Percentiles rank a stretch among this genome's conserved stretches.
Conservation (phyloP, 2,888 invertebrate genomes). For the Seira sanloemensis region DNA sequence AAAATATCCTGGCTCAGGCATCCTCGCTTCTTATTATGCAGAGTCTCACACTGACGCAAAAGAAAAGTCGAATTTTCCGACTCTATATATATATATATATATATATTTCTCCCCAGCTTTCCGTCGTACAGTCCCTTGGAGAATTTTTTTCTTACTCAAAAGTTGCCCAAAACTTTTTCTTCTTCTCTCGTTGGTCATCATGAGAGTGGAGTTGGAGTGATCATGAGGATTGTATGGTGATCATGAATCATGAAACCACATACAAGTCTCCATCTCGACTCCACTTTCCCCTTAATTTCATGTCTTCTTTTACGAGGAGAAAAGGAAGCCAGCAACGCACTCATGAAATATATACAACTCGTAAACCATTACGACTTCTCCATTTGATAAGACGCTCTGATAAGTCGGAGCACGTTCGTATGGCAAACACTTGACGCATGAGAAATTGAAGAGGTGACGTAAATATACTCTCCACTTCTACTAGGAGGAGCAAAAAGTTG, state of each 20-base stretch:
- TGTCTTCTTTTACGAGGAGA: not conserved
- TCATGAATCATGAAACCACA: not conserved
- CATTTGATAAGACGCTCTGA: not conserved
- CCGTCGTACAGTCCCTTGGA: not conserved
- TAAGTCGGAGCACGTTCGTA: slow-evolving; percentile 7
- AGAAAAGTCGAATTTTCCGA: not conserved
- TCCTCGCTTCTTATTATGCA: not conserved
- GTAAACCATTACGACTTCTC: slow-evolving; percentile 9
- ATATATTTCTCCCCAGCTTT: too few species aligned
- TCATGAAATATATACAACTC: slow-evolving; percentile 24
- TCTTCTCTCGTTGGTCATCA: not conserved
- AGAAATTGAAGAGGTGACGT: not conserved
- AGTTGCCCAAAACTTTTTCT: not conserved
- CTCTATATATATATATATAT: too few species aligned
- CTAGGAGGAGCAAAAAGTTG: not conserved
- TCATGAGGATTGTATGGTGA: too few species aligned
- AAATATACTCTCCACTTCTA: not conserved
- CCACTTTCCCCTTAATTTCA: not conserved
- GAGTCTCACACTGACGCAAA: not conserved
- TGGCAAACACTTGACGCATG: not conserved
- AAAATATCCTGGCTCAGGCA: not conserved
- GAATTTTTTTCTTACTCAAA: not conserved
- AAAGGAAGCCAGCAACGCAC: not conserved
- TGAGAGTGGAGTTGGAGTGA: not conserved
- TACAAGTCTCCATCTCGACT: not conserved